A percentile compares a stretch with the other conserved stretches of the same genome.
These are phyloP conservation scores for Hyla sarda DNA, from an alignment of 2,113 vertebrate genomes.

Conservation along the genomic window DNA sequence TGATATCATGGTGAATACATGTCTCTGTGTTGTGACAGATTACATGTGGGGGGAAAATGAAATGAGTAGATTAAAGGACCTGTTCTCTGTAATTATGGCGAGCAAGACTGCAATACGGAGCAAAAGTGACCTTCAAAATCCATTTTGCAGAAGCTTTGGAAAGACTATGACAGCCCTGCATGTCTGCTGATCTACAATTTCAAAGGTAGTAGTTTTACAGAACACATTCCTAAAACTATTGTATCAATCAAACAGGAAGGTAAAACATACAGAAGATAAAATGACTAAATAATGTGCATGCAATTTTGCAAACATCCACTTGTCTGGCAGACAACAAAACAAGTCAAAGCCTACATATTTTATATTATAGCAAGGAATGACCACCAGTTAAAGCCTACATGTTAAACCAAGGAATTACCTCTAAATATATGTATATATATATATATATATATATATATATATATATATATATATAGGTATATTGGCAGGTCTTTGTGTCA, in stretches of 20 bases:
- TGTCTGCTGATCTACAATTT: neutral
- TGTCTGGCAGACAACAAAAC: neutral
- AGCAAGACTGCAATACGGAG: neutral
- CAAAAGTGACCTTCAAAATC: slow-evolving; percentile 17
- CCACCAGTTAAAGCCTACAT: no score
- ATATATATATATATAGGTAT: no score
- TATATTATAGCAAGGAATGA: neutral
- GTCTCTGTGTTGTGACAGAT: neutral
- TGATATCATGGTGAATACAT: neutral
- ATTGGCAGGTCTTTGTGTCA: no score
- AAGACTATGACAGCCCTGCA: neutral
- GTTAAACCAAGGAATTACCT: no score
- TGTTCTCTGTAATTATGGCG: neutral
- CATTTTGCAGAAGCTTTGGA: neutral
- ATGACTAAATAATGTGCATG: neutral
- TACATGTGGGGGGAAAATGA: slow-evolving; percentile 13
- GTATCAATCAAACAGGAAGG: neutral
- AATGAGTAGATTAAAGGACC: slow-evolving; percentile 18
- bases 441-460: no score
- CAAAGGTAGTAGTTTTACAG: neutral
- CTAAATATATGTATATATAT: no score
- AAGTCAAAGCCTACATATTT: neutral
- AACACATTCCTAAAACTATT: neutral
- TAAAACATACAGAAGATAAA: neutral
- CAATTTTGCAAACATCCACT: neutral